phyloP scores from a whole-genome alignment of 37 sponge, comb jelly and placozoan species.

The Hexactinellida sp. region DNA sequence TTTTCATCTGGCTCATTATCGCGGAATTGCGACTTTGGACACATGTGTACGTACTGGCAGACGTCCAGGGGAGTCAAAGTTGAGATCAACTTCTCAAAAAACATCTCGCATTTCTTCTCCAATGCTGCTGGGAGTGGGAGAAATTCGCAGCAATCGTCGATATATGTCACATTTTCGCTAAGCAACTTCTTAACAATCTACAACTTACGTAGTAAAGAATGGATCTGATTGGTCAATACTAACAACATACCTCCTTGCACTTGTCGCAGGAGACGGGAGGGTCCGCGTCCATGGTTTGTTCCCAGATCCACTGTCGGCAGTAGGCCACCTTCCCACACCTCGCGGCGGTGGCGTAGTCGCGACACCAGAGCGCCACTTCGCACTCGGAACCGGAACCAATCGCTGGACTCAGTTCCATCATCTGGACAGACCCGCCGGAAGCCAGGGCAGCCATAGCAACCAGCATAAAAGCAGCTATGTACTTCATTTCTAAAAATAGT shows the following conservation, averaged over 20 bases:
- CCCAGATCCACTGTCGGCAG: background rate
- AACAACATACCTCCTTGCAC: background rate
- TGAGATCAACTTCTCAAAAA: background rate
- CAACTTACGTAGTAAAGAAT: background rate
- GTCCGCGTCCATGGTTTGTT: background rate
- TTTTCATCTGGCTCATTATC: too few relatives aligned
- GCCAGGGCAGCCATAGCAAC: background rate
- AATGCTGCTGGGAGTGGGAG: background rate
- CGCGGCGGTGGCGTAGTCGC: background rate
- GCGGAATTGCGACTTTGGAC: too few relatives aligned
- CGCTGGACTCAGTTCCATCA: background rate
- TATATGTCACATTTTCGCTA: background rate
- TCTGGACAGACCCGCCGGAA: background rate
- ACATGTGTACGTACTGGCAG: background rate
- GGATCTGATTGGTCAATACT: background rate
- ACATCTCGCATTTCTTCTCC: background rate
- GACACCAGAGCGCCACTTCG: conserved; percentile 10
- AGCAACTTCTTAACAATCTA: background rate
- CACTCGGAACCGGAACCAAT: background rate
- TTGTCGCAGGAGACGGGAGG: background rate
- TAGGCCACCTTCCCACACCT: background rate
- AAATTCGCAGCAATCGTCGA: background rate
- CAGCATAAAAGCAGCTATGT: background rate
- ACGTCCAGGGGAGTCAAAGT: background rate
- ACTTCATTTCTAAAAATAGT: background rate